Percentiles rank a stretch among this genome's conserved stretches.
phyloP scores from a whole-genome alignment of 2,113 vertebrate species.

The Mirounga angustirostris region DNA sequence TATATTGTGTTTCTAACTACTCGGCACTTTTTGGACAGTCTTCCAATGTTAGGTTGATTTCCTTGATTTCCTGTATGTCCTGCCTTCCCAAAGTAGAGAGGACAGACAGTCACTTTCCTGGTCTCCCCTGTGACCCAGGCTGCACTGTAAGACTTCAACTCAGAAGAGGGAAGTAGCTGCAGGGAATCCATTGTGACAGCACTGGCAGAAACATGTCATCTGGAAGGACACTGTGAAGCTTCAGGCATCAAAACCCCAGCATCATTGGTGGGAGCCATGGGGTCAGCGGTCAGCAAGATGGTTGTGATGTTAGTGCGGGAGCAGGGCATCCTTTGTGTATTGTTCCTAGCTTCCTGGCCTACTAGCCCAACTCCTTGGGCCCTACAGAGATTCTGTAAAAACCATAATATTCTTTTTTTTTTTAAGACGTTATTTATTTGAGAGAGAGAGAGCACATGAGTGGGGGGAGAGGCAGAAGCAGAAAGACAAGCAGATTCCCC shows the following conservation, averaged over 20 bases:
- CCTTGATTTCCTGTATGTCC: neutral
- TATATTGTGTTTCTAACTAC: neutral
- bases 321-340: neutral
- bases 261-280: neutral
- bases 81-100: neutral
- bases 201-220: neutral
- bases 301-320: neutral
- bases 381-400: neutral
- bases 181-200: neutral
- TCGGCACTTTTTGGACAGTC: neutral
- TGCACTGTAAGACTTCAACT: neutral
- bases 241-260: neutral
- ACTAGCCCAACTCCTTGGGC: neutral
- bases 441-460: neutral
- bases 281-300: neutral
- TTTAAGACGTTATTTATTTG: neutral
- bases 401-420: neutral
- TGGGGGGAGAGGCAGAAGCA: neutral
- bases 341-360: neutral
- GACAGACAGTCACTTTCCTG: neutral
- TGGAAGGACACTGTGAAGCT: neutral
- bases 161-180: neutral
- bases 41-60: neutral
- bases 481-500: neutral
- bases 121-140: neutral